Conservation (phyloP, 2,797 vertebrate species). For the Lerista edwardsae region DNA sequence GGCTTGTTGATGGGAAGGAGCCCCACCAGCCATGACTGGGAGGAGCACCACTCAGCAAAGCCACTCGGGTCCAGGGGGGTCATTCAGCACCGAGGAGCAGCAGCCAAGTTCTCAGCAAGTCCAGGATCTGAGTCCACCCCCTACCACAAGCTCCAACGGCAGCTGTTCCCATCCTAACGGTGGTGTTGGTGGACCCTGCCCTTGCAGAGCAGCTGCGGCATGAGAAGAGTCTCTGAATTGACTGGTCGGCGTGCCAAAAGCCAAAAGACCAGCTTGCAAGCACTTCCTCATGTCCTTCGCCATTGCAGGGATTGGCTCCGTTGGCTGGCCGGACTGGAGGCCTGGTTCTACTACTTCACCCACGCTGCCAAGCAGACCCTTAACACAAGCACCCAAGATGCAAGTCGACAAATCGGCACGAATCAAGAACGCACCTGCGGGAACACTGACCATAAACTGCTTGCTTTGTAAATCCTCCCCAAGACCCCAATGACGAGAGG, state of each 20-base stretch:
- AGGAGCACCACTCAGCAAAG: neutral
- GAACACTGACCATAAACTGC: constrained; percentile 39
- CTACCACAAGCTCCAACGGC: neutral
- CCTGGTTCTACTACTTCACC: too few species aligned
- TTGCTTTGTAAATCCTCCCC: constrained; percentile 67
- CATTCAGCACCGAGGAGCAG: neutral
- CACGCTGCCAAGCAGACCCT: constrained; percentile 12
- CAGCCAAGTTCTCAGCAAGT: neutral
- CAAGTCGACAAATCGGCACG: constrained; percentile 57
- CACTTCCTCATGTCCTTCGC: neutral
- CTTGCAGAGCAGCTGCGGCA: too few species aligned
- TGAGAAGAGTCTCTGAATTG: too few species aligned
- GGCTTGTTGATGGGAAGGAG: neutral
- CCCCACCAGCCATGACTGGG: neutral
- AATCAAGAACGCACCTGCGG: constrained; percentile 50
- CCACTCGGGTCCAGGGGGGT: neutral
- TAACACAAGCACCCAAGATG: constrained; percentile 59
- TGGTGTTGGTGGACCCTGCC: too few species aligned
- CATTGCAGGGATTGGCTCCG: neutral
- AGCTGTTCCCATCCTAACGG: too few species aligned
- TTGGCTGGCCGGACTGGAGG: neutral
- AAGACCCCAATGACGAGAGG: constrained; percentile 55
- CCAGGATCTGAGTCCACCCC: neutral
- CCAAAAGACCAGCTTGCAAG: too few species aligned
- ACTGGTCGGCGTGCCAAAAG: too few species aligned